phyloP scores from a whole-genome alignment of 2,113 vertebrate species.

The Pandion haliaetus region DNA sequence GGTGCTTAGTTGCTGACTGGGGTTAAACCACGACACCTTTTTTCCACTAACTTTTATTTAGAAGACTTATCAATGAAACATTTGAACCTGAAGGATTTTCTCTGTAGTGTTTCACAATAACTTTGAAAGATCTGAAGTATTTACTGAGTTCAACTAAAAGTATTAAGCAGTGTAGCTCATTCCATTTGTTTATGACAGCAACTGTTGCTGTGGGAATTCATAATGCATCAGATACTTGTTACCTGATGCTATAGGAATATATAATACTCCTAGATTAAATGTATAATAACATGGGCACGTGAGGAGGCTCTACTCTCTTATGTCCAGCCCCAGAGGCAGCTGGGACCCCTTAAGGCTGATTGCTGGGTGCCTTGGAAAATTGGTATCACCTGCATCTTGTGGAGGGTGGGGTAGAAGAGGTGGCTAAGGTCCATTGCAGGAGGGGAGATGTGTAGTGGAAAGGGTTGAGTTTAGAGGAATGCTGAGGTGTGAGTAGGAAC shows the following conservation, averaged over 20 bases:
- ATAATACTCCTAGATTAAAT: not conserved
- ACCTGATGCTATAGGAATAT: not conserved
- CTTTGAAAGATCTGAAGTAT: not conserved
- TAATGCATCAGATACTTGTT: not conserved
- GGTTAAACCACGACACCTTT: too few relatives aligned
- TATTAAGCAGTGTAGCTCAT: not conserved
- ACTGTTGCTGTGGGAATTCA: not conserved
- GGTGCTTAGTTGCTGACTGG: too few relatives aligned
- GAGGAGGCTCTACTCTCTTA: not conserved
- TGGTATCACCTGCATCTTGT: rapidly evolving
- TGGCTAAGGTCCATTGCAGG: rapidly evolving
- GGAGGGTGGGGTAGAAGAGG: not conserved
- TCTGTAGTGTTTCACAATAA: not conserved
- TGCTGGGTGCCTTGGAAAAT: not conserved
- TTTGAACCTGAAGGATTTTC: not conserved
- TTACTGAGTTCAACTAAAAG: not conserved
- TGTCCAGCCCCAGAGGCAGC: not conserved
- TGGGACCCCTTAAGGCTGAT: not conserved
- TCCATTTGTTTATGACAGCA: not conserved
- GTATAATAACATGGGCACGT: not conserved
- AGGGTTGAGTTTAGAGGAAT: rapidly evolving
- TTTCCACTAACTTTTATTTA: not conserved
- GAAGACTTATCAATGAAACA: not conserved
- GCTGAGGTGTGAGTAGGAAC: rapidly evolving
- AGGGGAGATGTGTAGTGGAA: too few relatives aligned